phyloP scores from a whole-genome alignment of 2,888 invertebrate genomes.

The Cephus pygmeus region DNA sequence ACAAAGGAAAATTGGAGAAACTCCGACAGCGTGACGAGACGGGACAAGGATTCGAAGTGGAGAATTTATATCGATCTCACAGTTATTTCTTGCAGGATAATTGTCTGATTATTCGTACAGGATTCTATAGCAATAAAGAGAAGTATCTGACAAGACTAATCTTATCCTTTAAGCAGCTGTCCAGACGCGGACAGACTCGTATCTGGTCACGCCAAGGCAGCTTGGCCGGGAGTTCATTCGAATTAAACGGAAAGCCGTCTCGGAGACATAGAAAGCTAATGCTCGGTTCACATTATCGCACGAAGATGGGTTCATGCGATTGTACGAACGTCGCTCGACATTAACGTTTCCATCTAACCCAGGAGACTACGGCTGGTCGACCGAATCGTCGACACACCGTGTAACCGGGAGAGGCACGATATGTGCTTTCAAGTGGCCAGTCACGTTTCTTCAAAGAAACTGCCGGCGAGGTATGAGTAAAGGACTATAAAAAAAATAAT shows the following conservation, averaged over 20 bases:
- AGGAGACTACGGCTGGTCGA: background rate
- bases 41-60: background rate
- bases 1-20: background rate
- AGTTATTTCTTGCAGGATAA: background rate
- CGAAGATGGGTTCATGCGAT: slow-evolving; percentile 39
- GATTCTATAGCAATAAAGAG: slow-evolving; percentile 44
- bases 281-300: slow-evolving; percentile 40
- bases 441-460: no score
- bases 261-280: slow-evolving; percentile 45
- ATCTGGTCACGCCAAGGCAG: slow-evolving; percentile 45
- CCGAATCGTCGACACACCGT: no score
- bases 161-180: slow-evolving; percentile 42
- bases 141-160: slow-evolving; percentile 33
- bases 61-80: background rate
- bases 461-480: no score
- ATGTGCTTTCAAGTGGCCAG: no score
- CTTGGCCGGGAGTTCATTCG: slow-evolving; percentile 25
- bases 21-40: background rate
- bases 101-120: slow-evolving; percentile 31
- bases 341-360: slow-evolving; percentile 40
- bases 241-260: slow-evolving; percentile 3
- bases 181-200: slow-evolving; percentile 34
- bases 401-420: no score
- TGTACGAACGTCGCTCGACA: slow-evolving; percentile 31
- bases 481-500: no score